Evolutionary conservation across 2,797 vertebrate species (phyloP).

Genomic region (Scarus forsteni): DNA sequence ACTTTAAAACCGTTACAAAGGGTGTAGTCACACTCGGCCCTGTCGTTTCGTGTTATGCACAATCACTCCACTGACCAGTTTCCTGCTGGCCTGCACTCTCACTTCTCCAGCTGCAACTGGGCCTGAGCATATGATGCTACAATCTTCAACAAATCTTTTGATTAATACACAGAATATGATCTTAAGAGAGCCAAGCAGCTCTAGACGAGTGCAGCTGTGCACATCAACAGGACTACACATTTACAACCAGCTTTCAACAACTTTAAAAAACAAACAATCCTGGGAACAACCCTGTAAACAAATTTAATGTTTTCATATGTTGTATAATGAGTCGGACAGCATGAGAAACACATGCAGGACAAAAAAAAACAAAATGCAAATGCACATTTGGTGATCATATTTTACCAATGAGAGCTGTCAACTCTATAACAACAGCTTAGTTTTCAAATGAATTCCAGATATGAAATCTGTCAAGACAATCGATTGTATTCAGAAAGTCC

Average conservation of each 20-base stretch:
- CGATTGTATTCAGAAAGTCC: background rate
- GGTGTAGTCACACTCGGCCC: no score
- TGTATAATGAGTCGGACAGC: background rate
- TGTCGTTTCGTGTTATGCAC: no score
- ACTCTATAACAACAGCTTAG: background rate
- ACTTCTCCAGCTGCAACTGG: no score
- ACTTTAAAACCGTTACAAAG: no score
- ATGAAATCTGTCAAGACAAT: background rate
- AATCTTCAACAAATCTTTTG: no score
- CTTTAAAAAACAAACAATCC: background rate
- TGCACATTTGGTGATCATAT: background rate
- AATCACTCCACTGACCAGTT: no score
- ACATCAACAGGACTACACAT: background rate
- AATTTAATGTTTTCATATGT: background rate
- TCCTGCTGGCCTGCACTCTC: no score
- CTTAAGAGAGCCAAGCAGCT: no score
- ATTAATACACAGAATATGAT: no score
- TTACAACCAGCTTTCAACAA: background rate
- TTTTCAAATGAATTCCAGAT: background rate
- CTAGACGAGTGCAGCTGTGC: no score
- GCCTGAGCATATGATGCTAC: no score
- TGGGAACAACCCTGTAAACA: no score
- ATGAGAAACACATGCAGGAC: background rate
- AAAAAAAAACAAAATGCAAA: background rate
- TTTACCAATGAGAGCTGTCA: background rate